Base-by-base conservation (phyloP, 37 sponge, comb jelly and placozoan genomes). In the Chondrosia reniformis region DNA sequence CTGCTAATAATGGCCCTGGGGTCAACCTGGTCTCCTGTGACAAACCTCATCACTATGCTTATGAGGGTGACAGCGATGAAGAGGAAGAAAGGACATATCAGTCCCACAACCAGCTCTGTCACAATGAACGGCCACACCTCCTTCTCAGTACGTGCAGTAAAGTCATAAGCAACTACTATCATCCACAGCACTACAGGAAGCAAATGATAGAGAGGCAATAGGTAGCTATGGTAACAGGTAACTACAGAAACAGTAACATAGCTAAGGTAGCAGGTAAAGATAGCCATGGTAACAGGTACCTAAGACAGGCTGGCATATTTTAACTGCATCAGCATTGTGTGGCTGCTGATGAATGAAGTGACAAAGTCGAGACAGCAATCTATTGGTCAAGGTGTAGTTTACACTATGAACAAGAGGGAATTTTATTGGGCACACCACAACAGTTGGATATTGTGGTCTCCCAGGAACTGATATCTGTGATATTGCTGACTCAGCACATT, bases 181-280 rank as follows among this genome's bases (percentile, higher is more conserved):
- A 67, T 67, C 89, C 89, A 89, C 42, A 89, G 37, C 76, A 89
- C 89, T 89, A 73, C 24, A 63, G 28, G 34, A 42, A 6, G 22
- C n/a, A 34, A 71, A 30, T 32, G 41, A 33, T 24, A 5, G 25
- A 3, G 37, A n/a, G 40, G 41, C 42, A 69, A 24, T 21, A 3
- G 61, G 61, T 59, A 17, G 15, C 1, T 33, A 49, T 33, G 52
- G 1, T 27, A 46, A 49, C 75, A 74, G 31, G 32, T 25, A 30
- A 10, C 33, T 24, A 63, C 65, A 63, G 33, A 63, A 15, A 10
- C 22, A 63, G 33, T 33, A n/a, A n/a, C n/a, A n/a, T n/a, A n/a
- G n/a, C n/a, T n/a, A n/a, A n/a, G n/a, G n/a, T n/a, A n/a, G n/a
- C n/a, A n/a, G n/a, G n/a, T n/a, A n/a, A n/a, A n/a, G n/a, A n/a